Evolutionary conservation across 2,797 vertebrate genomes (phyloP), one percentile per base, ranked within the genome.

Genomic region (Xyrichtys novacula): DNA sequence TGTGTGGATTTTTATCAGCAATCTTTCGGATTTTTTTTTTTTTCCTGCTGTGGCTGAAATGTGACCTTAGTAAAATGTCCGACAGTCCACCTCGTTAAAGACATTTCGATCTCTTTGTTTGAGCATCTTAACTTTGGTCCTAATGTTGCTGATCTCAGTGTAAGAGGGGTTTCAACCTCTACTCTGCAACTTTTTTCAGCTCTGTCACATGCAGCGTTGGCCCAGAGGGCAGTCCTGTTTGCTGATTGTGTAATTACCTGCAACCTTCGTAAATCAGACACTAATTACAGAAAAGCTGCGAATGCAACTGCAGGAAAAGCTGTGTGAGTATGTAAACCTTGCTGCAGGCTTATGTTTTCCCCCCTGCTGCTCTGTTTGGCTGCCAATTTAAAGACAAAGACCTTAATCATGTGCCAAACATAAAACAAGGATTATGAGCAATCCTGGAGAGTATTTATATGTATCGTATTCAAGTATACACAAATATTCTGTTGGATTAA

Each of bases 231-330:
- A 42, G 38, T 46, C 44, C 29, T 22, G 38, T 63, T 47, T 50
- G 72, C 70, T 67, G 71, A 76, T 39, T 16, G 60, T 58, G 56
- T 74, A 72, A 71, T 78, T 74, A 62, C 65, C 32, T 46, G 17
- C 43, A 70, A 54, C 60, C 32, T 62, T 23, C 34, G 50, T 67
- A 63, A 86, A 78, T 78, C 81, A 66, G n/a, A 55, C 6, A 19
- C 36, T 60, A 85, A 81, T 83, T 76, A 74, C 38, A 58, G 55
- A 57, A 60, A 54, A 57, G 68, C 14, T 44, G 26, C 25, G 36
- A 42, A 44, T 0, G 3, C 23, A 63, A 50, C 20, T 46, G 28
- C 50, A 46, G 25, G 20, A 14, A 59, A 74, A 17, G 54, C 14
- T 6, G 48, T 55, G 39, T 3, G 36, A 54, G 55, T 26, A 39